These are phyloP conservation scores for Cygnus olor DNA, from an alignment of 2,797 vertebrate genomes.

Conservation along the genomic window DNA sequence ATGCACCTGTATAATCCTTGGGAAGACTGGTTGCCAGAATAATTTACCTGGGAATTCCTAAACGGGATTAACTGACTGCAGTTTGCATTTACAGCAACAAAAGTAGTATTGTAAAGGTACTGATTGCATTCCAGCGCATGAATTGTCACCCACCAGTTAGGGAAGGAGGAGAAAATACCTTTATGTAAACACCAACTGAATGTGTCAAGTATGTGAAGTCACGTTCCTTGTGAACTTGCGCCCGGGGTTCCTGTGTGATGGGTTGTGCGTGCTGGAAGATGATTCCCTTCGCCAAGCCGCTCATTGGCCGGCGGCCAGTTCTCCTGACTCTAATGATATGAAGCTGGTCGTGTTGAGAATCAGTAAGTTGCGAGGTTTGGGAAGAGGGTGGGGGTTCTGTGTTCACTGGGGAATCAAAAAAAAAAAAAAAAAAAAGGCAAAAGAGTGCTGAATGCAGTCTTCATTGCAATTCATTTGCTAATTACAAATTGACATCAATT, in stretches of 20 bases:
- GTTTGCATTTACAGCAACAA: background rate
- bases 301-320: background rate
- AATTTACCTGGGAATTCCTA: background rate
- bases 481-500: slow-evolving; percentile 62
- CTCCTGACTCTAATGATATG: background rate
- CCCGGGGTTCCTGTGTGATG: background rate
- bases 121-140: fast-evolving
- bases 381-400: background rate
- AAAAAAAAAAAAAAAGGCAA: background rate
- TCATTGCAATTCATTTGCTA: slow-evolving; percentile 64
- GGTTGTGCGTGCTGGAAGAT: background rate
- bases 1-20: fast-evolving
- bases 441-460: slow-evolving; percentile 36
- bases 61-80: background rate
- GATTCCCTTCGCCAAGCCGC: background rate
- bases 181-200: fast-evolving
- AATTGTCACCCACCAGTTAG: background rate
- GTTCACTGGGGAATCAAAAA: background rate
- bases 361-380: background rate
- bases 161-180: background rate
- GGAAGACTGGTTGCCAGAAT: background rate
- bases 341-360: slow-evolving; percentile 11
- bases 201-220: background rate
- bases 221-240: background rate
- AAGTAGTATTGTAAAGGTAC: background rate